Evolutionary conservation across 2,797 vertebrate genomes (phyloP).

Genomic region (Tenualosa thibaudeaui): DNA sequence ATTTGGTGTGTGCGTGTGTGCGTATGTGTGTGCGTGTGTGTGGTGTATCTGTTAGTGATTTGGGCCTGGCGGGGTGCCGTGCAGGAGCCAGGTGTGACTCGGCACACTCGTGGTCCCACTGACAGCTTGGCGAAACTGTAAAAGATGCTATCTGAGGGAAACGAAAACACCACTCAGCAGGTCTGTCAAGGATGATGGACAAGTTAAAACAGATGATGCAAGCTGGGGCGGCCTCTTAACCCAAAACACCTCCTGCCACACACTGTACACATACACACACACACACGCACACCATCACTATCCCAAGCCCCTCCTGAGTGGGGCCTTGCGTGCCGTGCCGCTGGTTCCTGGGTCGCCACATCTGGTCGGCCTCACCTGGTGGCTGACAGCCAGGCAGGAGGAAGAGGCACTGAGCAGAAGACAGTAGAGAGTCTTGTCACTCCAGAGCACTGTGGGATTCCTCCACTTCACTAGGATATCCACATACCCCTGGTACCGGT

Average conservation of each 20-base stretch:
- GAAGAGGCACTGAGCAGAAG: conserved; percentile 60
- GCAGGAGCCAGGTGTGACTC: conserved; percentile 66
- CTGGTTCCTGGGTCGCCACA: conserved; percentile 67
- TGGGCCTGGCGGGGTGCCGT: conserved; percentile 58
- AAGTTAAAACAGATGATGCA: conserved; percentile 76
- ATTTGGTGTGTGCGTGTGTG: not conserved
- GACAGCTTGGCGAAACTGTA: conserved; percentile 75
- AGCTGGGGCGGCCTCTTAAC: conserved; percentile 56
- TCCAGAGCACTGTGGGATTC: conserved; percentile 62
- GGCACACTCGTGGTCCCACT: conserved; percentile 51
- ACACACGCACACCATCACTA: not conserved
- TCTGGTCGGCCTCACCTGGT: conserved; percentile 72
- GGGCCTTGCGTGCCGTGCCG: conserved; percentile 62
- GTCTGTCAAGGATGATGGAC: conserved; percentile 74
- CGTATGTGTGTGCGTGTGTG: conserved; percentile 20
- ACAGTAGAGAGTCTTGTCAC: conserved; percentile 67
- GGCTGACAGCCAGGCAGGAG: conserved; percentile 53
- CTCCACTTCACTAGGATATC: conserved; percentile 35
- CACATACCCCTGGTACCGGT: not conserved
- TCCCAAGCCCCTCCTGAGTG: conserved; percentile 34
- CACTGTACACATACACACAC: not conserved
- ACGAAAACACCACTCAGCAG: conserved; percentile 71
- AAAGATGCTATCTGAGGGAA: conserved; percentile 75
- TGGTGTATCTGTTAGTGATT: conserved; percentile 69
- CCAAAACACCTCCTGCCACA: conserved; percentile 37